Conservation (phyloP, 1,140 invertebrate genomes). For the Limonius californicus region DNA sequence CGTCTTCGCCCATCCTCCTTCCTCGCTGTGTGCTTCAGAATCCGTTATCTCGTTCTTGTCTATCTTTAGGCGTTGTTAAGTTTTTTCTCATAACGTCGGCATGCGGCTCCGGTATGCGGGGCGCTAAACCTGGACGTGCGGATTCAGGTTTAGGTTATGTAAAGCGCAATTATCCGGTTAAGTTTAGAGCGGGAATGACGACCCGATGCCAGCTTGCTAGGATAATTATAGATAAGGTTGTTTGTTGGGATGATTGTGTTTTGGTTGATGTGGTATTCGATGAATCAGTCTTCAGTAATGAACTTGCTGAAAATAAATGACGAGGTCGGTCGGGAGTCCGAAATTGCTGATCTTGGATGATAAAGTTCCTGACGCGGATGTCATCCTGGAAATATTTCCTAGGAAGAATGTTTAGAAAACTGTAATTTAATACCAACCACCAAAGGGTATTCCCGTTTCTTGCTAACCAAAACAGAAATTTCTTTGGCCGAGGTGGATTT, state of each 20-base stretch:
- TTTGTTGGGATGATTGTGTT: neutral
- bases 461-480: too few species aligned
- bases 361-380: too few species aligned
- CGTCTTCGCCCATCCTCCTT: neutral
- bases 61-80: neutral
- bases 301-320: neutral
- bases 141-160: conserved; percentile 15
- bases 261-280: neutral
- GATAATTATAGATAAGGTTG: conserved; percentile 4
- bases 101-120: neutral
- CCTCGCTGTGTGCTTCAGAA: neutral
- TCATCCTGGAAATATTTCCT: too few species aligned
- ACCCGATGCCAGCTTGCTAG: conserved; percentile 5
- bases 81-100: neutral
- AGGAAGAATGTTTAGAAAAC: too few species aligned
- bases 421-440: too few species aligned
- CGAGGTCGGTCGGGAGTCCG: too few species aligned
- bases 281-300: neutral
- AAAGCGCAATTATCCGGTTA: conserved; percentile 11
- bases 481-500: too few species aligned
- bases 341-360: too few species aligned
- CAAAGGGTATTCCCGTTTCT: too few species aligned
- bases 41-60: neutral
- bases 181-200: conserved; percentile 13
- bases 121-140: neutral